Evolutionary conservation across 1,140 invertebrate species (phyloP).

Genomic region (Pseudomyrmex flavicornis): DNA sequence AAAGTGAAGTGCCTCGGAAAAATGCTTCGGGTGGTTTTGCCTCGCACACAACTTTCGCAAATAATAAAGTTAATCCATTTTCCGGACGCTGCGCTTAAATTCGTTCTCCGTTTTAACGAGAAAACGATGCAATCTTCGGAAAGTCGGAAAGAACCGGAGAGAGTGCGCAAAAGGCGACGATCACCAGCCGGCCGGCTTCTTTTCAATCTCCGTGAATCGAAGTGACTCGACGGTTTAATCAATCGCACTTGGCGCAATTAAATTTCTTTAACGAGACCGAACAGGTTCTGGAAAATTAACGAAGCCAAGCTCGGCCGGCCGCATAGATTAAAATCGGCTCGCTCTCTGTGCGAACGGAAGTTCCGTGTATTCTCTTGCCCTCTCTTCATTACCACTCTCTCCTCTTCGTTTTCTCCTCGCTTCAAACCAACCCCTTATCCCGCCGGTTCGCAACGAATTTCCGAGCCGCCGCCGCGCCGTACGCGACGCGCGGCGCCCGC

Average conservation of each 20-base stretch:
- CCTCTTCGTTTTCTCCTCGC: conserved; percentile 28
- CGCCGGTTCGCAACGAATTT: conserved; percentile 61
- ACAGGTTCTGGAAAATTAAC: conserved; percentile 60
- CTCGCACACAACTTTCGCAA: conserved; percentile 1
- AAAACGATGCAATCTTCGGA: conserved; percentile 60
- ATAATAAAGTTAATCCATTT: conserved; percentile 50
- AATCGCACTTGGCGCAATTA: conserved; percentile 73
- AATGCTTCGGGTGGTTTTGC: not conserved
- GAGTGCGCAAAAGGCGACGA: no score
- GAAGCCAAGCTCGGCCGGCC: conserved; percentile 49
- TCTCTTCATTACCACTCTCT: conserved; percentile 51
- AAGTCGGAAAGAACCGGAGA: not conserved
- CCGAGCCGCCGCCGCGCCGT: conserved; percentile 7
- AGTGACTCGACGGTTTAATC: conserved; percentile 59
- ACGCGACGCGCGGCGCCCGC: conserved; percentile 39
- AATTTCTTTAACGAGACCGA: conserved; percentile 71
- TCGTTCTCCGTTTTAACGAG: conserved; percentile 69
- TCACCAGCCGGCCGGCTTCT: not conserved
- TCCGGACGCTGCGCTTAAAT: conserved; percentile 41
- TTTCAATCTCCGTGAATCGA: conserved; percentile 62
- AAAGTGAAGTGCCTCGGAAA: conserved; percentile 49
- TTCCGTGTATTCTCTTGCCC: not conserved
- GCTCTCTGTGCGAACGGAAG: not conserved
- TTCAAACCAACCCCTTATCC: conserved; percentile 28
- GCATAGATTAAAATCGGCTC: conserved; percentile 69